phyloP scores from a whole-genome alignment of 2,888 invertebrate species.

The Cephus pygmeus region DNA sequence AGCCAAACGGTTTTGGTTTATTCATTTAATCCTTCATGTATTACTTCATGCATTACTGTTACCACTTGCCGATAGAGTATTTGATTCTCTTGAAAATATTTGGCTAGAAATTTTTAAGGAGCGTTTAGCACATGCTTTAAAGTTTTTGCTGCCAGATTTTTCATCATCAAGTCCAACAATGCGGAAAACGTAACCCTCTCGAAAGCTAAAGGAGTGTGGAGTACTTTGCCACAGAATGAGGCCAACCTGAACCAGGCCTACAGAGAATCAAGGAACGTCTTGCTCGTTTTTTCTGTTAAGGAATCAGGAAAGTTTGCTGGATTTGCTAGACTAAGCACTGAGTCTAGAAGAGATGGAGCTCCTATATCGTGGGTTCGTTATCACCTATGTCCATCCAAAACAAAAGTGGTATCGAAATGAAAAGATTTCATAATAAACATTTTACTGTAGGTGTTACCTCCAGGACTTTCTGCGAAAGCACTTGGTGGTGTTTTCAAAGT shows the following conservation, averaged over 20 bases:
- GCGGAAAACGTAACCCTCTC: constrained; percentile 95
- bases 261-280: constrained; percentile 91
- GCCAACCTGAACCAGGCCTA: constrained; percentile 95
- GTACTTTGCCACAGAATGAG: constrained; percentile 97
- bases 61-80: not conserved
- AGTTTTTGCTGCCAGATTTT: constrained; percentile 73
- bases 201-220: constrained; percentile 97
- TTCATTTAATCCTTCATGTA: not conserved
- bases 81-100: constrained; percentile 12
- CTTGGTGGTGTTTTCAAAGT: constrained; percentile 96
- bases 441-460: constrained; percentile 75
- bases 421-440: not conserved
- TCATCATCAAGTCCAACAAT: constrained; percentile 98
- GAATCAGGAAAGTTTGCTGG: constrained; percentile 97
- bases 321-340: constrained; percentile 90
- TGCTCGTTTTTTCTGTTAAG: constrained; percentile 96
- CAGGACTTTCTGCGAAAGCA: constrained; percentile 91
- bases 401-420: not conserved
- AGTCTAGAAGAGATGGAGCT: constrained; percentile 89
- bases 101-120: not conserved
- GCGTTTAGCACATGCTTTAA: constrained; percentile 28
- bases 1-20: not conserved
- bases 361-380: constrained; percentile 86
- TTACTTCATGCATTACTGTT: not conserved
- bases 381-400: not conserved